phyloP scores from a whole-genome alignment of 2,888 invertebrate genomes.

The Lochmaea capreae region DNA sequence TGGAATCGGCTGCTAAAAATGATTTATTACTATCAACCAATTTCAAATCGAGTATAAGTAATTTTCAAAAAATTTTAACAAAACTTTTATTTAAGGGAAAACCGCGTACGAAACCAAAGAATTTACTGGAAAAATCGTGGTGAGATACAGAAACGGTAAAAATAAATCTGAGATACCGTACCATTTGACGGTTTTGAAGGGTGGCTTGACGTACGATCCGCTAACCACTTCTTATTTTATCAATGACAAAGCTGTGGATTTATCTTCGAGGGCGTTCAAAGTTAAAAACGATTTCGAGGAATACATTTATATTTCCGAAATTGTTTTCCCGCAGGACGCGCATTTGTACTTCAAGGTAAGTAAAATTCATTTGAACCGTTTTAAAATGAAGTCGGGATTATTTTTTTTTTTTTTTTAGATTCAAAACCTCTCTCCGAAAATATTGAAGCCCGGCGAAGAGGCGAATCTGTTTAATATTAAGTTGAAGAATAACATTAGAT shows the following conservation, averaged over 20 bases:
- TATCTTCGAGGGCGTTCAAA: constrained; percentile 66
- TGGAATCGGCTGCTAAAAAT: too few species aligned
- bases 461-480: constrained; percentile 70
- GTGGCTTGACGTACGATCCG: constrained; percentile 70
- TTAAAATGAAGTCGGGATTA: background rate
- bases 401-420: constrained; percentile 65
- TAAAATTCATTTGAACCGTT: background rate
- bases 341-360: constrained; percentile 55
- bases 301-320: constrained; percentile 79
- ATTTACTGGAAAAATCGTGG: constrained; percentile 70
- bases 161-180: constrained; percentile 73
- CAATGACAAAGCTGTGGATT: constrained; percentile 58
- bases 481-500: constrained; percentile 67
- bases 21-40: too few species aligned
- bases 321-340: constrained; percentile 73
- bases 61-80: constrained; percentile 1
- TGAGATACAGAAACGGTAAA: constrained; percentile 67
- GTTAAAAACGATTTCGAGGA: constrained; percentile 80
- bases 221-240: constrained; percentile 68
- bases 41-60: too few species aligned
- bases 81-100: constrained; percentile 66
- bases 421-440: constrained; percentile 71
- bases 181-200: constrained; percentile 70
- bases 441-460: constrained; percentile 71
- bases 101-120: constrained; percentile 68